Conservation (phyloP, 2,888 invertebrate genomes). For the Acanthosepion lycidas region DNA sequence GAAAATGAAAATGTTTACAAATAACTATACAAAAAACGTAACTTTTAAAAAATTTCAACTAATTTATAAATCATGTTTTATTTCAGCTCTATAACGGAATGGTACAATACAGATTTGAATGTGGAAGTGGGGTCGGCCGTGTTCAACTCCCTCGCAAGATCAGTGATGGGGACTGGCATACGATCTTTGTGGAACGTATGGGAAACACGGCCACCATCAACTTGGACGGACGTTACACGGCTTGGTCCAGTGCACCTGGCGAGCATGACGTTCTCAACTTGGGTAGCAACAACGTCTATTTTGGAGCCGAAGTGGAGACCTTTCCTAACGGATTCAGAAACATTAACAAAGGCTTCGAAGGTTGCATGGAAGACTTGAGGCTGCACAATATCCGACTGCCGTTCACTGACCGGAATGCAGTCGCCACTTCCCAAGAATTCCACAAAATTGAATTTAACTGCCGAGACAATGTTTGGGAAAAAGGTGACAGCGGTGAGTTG, state of each 20-base stretch:
- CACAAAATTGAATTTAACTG: slow-evolving; percentile 74
- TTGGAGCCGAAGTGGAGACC: slow-evolving; percentile 85
- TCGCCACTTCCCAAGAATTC: slow-evolving; percentile 73
- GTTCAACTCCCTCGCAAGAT: slow-evolving; percentile 85
- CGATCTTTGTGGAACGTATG: slow-evolving; percentile 83
- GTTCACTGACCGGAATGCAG: slow-evolving; percentile 75
- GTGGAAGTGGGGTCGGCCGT: slow-evolving; percentile 91
- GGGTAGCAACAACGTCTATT: slow-evolving; percentile 86
- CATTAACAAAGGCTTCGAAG: slow-evolving; percentile 89
- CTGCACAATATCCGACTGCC: slow-evolving; percentile 86
- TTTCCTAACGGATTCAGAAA: slow-evolving; percentile 64
- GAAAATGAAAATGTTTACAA: no score
- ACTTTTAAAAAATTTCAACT: no score
- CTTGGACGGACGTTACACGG: slow-evolving; percentile 84
- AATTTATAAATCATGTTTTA: slow-evolving; percentile 41
- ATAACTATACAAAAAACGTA: no score
- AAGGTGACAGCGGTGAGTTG: slow-evolving; percentile 23
- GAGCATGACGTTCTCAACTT: slow-evolving; percentile 88
- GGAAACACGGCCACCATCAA: slow-evolving; percentile 86
- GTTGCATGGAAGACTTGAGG: slow-evolving; percentile 91
- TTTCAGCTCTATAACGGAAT: slow-evolving; percentile 84
- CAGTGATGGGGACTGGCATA: slow-evolving; percentile 91
- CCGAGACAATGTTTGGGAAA: slow-evolving; percentile 61
- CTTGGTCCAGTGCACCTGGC: slow-evolving; percentile 83
- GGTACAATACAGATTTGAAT: slow-evolving; percentile 91